Conservation (phyloP, 37 sponge, comb jelly and placozoan species). For the Geodia barretti region DNA sequence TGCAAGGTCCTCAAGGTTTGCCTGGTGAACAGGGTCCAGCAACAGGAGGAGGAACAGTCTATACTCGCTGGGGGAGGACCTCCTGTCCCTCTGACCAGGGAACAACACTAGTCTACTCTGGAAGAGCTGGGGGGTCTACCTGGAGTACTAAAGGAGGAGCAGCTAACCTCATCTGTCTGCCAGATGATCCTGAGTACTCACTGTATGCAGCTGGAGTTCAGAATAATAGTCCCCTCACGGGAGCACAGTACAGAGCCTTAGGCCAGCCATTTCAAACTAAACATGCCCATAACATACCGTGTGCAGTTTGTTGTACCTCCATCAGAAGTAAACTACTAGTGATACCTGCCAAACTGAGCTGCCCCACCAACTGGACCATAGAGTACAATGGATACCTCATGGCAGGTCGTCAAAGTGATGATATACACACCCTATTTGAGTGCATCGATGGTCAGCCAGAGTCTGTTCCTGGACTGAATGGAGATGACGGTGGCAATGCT, state of each 20-base stretch:
- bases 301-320: constrained; percentile 41
- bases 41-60: no score
- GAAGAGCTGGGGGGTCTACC: neutral
- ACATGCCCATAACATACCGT: constrained; percentile 23
- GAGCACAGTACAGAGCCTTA: constrained; percentile 3
- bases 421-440: constrained; percentile 4
- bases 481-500: constrained; percentile 16
- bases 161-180: constrained; percentile 8
- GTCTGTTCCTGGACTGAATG: constrained; percentile 7
- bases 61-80: no score
- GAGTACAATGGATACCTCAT: constrained; percentile 58
- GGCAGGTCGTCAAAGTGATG: neutral
- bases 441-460: constrained; percentile 44
- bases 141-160: neutral
- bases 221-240: constrained; percentile 3
- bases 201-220: no score
- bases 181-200: constrained; percentile 16
- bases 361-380: constrained; percentile 34
- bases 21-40: no score
- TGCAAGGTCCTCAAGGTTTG: no score
- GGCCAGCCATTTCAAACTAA: no score
- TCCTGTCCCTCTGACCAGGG: constrained; percentile 4
- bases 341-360: constrained; percentile 32
- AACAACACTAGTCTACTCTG: constrained; percentile 1
- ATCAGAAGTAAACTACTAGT: constrained; percentile 1